Evolutionary conservation across 53 echinoderm and acorn worm species (phyloP).

Genomic region (Mesocentrotus franciscanus): DNA sequence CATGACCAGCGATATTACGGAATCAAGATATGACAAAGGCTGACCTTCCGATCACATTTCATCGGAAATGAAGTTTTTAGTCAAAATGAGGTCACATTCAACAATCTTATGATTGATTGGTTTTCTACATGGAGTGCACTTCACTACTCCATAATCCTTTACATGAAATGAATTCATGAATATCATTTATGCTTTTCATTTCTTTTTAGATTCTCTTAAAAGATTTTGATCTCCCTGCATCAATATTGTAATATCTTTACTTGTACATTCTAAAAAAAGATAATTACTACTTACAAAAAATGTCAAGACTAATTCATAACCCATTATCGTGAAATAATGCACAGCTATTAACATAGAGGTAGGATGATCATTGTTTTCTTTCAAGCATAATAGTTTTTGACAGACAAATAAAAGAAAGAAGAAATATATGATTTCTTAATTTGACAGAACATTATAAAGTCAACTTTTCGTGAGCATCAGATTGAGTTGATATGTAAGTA

Average conservation of each 20-base stretch:
- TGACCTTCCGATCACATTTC: slow-evolving; percentile 39
- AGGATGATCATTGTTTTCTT: background rate
- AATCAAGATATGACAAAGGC: background rate
- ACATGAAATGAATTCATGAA: slow-evolving; percentile 19
- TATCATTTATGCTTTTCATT: slow-evolving; percentile 25
- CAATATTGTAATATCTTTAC: background rate
- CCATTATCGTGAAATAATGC: background rate
- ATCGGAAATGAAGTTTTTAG: slow-evolving; percentile 13
- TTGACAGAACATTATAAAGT: background rate
- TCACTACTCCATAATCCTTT: background rate
- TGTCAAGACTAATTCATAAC: background rate
- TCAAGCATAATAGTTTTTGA: background rate
- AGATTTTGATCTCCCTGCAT: slow-evolving; percentile 19
- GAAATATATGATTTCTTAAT: background rate
- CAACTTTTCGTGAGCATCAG: background rate
- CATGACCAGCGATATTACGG: slow-evolving; percentile 22
- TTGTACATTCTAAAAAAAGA: background rate
- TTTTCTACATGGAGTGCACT: slow-evolving; percentile 10
- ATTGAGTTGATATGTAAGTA: background rate
- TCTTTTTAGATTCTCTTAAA: background rate
- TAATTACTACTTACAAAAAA: background rate
- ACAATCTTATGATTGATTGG: slow-evolving; percentile 5
- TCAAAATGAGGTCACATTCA: slow-evolving; percentile 40
- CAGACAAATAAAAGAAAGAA: background rate
- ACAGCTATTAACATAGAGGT: background rate